These are phyloP conservation scores for Lanistes nyassanus DNA, from an alignment of 1,140 invertebrate genomes.

Conservation along the genomic window DNA sequence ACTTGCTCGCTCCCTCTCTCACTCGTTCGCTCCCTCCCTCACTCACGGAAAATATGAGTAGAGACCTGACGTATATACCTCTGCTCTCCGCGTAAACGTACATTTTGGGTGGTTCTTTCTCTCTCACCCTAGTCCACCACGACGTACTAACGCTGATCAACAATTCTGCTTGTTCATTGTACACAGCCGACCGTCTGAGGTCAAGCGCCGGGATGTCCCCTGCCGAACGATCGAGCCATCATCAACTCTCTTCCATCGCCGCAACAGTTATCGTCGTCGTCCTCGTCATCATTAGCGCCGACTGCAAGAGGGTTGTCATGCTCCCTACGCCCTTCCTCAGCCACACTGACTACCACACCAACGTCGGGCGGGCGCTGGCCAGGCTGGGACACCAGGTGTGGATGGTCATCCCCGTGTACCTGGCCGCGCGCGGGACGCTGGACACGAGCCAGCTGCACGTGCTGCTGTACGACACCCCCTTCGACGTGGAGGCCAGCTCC, in stretches of 20 bases:
- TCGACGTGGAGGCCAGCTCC: neutral
- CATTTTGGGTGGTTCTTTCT: neutral
- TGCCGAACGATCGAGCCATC: neutral
- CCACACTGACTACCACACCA: conserved; percentile 26
- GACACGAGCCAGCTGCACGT: conserved; percentile 15
- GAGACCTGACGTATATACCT: neutral
- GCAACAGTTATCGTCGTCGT: neutral
- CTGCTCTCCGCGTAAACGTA: neutral
- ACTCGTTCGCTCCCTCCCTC: no score
- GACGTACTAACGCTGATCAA: neutral
- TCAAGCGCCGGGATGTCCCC: neutral
- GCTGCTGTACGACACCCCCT: conserved; percentile 6
- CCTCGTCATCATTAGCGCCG: neutral
- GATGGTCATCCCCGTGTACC: conserved; percentile 15
- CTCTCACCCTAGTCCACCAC: neutral
- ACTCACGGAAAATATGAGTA: neutral
- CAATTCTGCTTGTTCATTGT: no score
- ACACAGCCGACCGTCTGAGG: no score
- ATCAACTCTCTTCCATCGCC: neutral
- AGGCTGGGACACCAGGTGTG: conserved; percentile 27
- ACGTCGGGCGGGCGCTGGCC: conserved; percentile 10
- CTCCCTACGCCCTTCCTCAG: conserved; percentile 15
- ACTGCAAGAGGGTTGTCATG: conserved; percentile 20
- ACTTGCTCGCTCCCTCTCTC: no score
- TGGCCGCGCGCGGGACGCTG: neutral